phyloP scores from a whole-genome alignment of 2,113 vertebrate species.

The Thymallus thymallus region DNA sequence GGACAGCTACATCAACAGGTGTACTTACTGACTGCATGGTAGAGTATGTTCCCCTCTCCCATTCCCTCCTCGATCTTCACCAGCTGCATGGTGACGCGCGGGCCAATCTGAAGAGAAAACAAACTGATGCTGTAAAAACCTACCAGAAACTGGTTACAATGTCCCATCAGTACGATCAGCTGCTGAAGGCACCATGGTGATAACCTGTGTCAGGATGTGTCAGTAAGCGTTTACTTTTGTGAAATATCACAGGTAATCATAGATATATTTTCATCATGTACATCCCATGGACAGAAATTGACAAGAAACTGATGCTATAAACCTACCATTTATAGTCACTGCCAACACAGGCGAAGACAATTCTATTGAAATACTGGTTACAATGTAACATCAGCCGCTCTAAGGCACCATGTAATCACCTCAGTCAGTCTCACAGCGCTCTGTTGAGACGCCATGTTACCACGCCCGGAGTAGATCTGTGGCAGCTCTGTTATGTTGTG shows the following conservation, averaged over 20 bases:
- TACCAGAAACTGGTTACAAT: neutral
- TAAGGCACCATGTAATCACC: constrained; percentile 56
- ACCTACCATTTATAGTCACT: too few species aligned
- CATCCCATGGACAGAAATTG: too few species aligned
- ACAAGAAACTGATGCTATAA: too few species aligned
- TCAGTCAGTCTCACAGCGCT: constrained; percentile 88
- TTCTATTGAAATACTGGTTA: neutral
- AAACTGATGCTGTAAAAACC: neutral
- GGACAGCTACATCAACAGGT: neutral
- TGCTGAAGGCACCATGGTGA: neutral
- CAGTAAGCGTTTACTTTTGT: too few species aligned
- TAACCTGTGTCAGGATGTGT: too few species aligned
- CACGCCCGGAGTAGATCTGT: constrained; percentile 81
- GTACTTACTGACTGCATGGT: constrained; percentile 80
- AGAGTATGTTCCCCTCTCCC: constrained; percentile 81
- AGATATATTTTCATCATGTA: too few species aligned
- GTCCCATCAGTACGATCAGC: too few species aligned
- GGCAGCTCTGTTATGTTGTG: constrained; percentile 89
- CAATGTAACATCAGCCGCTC: neutral
- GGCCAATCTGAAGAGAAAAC: constrained; percentile 80
- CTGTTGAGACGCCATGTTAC: constrained; percentile 88
- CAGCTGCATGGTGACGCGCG: constrained; percentile 85
- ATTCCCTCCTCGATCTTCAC: constrained; percentile 88
- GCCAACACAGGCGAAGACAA: neutral
- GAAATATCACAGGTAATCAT: too few species aligned